These are phyloP conservation scores for Sphaeramia orbicularis DNA, from an alignment of 2,797 vertebrate species.

Conservation along the genomic window DNA sequence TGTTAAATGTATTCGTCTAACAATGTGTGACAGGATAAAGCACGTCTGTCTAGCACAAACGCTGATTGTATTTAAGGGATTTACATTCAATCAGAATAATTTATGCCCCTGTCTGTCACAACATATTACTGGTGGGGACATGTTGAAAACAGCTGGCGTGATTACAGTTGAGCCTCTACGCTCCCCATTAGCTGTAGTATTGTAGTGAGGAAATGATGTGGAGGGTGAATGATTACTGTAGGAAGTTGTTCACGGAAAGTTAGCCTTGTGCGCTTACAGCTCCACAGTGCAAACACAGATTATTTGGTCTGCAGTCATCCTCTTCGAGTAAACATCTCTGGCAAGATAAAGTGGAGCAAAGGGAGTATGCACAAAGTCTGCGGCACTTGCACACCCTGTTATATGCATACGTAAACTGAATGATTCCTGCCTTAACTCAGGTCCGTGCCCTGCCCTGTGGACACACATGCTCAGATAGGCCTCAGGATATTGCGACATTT, in stretches of 20 bases:
- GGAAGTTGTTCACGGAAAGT: slow-evolving; percentile 47
- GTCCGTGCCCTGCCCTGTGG: slow-evolving; percentile 64
- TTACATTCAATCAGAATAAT: slow-evolving; percentile 74
- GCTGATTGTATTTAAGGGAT: slow-evolving; percentile 65
- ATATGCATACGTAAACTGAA: slow-evolving; percentile 7
- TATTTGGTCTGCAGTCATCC: slow-evolving; percentile 48
- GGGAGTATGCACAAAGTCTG: slow-evolving; percentile 16
- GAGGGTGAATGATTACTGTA: slow-evolving; percentile 48
- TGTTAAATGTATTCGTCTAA: slow-evolving; percentile 64
- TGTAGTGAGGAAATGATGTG: slow-evolving; percentile 47
- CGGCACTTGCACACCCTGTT: slow-evolving; percentile 14
- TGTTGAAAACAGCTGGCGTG: slow-evolving; percentile 56
- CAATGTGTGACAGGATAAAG: slow-evolving; percentile 63
- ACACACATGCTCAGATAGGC: slow-evolving; percentile 65
- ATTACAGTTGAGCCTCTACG: slow-evolving; percentile 30
- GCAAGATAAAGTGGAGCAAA: slow-evolving; percentile 39
- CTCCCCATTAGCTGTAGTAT: slow-evolving; percentile 40
- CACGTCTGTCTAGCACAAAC: slow-evolving; percentile 47
- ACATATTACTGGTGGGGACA: slow-evolving; percentile 49
- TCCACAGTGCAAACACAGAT: slow-evolving; percentile 42
- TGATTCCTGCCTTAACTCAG: slow-evolving; percentile 57
- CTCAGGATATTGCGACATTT: slow-evolving; percentile 71
- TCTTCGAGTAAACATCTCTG: slow-evolving; percentile 52
- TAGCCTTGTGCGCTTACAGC: slow-evolving; percentile 30
- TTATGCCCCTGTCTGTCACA: slow-evolving; percentile 55